Conservation (phyloP, 2,888 invertebrate genomes). For the Caenorhabditis parvicauda region DNA sequence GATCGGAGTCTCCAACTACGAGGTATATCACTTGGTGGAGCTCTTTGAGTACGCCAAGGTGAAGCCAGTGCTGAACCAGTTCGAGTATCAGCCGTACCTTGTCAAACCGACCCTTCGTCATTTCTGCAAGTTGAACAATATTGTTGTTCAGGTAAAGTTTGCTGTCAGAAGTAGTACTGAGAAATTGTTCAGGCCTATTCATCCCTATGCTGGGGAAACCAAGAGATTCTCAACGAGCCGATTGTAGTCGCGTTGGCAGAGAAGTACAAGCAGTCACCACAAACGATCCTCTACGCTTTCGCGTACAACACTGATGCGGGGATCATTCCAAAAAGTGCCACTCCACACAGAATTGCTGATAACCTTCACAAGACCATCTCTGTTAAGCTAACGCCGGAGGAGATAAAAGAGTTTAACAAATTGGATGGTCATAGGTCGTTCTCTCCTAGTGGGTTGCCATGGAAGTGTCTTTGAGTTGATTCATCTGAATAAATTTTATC, state of each 20-base stretch:
- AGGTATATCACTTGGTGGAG: constrained; percentile 72
- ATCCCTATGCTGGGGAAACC: constrained; percentile 62
- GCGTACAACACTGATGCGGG: constrained; percentile 29
- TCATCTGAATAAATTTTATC: background rate
- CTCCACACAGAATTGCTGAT: constrained; percentile 33
- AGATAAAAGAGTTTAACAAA: constrained; percentile 18
- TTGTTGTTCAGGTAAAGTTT: constrained; percentile 61
- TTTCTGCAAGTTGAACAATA: constrained; percentile 60
- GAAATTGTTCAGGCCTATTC: constrained; percentile 64
- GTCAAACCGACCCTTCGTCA: constrained; percentile 45
- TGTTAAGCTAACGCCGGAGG: constrained; percentile 27
- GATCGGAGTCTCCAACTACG: constrained; percentile 81
- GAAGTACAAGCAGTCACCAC: constrained; percentile 64
- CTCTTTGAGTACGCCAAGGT: constrained; percentile 63
- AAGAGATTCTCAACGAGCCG: constrained; percentile 69
- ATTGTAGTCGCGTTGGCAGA: constrained; percentile 70
- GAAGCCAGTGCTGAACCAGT: constrained; percentile 57
- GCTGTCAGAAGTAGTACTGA: no score
- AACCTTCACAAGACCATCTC: constrained; percentile 31
- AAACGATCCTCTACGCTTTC: constrained; percentile 46
- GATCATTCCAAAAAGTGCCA: constrained; percentile 44
- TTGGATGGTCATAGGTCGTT: constrained; percentile 28
- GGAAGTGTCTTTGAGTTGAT: constrained; percentile 24
- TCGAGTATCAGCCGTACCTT: constrained; percentile 64
- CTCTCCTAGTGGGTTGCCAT: constrained; percentile 29